Percentiles rank a stretch among this genome's conserved stretches.
Evolutionary conservation across 2,797 vertebrate genomes (phyloP).

Genomic region (Bovichtus diacanthus): DNA sequence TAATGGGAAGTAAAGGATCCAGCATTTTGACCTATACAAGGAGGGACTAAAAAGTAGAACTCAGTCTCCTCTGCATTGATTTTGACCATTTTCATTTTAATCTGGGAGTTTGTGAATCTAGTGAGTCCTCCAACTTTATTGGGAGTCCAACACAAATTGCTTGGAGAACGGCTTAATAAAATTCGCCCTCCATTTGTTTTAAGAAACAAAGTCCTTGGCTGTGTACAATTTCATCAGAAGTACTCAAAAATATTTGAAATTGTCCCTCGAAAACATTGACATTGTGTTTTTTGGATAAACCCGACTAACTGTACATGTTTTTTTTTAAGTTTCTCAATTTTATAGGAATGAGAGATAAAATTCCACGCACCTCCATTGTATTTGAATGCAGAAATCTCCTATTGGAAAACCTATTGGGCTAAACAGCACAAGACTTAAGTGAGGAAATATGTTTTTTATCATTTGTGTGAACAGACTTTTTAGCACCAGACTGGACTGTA

Average conservation of each 20-base stretch:
- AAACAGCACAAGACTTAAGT: slow-evolving; percentile 8
- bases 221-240: neutral
- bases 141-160: neutral
- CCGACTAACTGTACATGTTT: neutral
- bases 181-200: neutral
- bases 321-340: neutral
- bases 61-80: neutral
- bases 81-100: neutral
- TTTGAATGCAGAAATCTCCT: neutral
- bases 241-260: neutral
- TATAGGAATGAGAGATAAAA: neutral
- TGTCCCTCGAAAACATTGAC: neutral
- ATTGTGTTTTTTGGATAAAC: neutral
- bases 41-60: neutral
- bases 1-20: neutral
- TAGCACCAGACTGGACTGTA: slow-evolving; percentile 12
- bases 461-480: slow-evolving; percentile 1
- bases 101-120: neutral
- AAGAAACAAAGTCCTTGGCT: neutral
- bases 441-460: slow-evolving; percentile 13
- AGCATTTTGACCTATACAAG: neutral
- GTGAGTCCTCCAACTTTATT: neutral
- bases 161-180: neutral
- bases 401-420: neutral
- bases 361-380: neutral